Percentiles rank a stretch among this genome's conserved stretches.
Conservation (phyloP, 2,888 invertebrate genomes). For the Baronia brevicornis region DNA sequence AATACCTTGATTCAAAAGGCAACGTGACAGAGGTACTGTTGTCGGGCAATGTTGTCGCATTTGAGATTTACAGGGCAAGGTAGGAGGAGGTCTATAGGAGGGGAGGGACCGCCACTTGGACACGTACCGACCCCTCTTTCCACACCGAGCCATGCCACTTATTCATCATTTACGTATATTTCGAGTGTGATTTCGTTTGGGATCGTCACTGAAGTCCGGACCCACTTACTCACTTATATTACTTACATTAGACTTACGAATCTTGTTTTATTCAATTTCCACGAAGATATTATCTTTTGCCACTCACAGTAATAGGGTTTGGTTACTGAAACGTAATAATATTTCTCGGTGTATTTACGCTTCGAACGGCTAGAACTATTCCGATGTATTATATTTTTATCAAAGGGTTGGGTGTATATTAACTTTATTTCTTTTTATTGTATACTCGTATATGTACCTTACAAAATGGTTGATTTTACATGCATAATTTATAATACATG, state of each 20-base stretch:
- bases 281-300: slow-evolving; percentile 53
- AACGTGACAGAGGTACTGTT: slow-evolving; percentile 39
- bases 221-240: slow-evolving; percentile 58
- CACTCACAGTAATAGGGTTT: slow-evolving; percentile 50
- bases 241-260: slow-evolving; percentile 58
- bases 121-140: slow-evolving; percentile 50
- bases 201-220: slow-evolving; percentile 48
- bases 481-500: too few relatives aligned
- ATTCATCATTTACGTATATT: slow-evolving; percentile 69
- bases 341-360: slow-evolving; percentile 35
- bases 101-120: slow-evolving; percentile 49
- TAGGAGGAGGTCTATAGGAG: slow-evolving; percentile 32
- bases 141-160: slow-evolving; percentile 42
- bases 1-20: slow-evolving; percentile 38
- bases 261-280: slow-evolving; percentile 60
- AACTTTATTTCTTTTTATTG: too few relatives aligned
- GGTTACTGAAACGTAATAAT: slow-evolving; percentile 42
- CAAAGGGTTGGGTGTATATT: too few relatives aligned
- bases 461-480: too few relatives aligned
- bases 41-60: slow-evolving; percentile 50
- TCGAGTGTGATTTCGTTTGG: slow-evolving; percentile 69
- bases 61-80: slow-evolving; percentile 52
- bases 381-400: slow-evolving; percentile 44
- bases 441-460: too few relatives aligned
- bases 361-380: slow-evolving; percentile 34